phyloP scores from a whole-genome alignment of 2,888 invertebrate genomes.

The Eilema sororculum region DNA sequence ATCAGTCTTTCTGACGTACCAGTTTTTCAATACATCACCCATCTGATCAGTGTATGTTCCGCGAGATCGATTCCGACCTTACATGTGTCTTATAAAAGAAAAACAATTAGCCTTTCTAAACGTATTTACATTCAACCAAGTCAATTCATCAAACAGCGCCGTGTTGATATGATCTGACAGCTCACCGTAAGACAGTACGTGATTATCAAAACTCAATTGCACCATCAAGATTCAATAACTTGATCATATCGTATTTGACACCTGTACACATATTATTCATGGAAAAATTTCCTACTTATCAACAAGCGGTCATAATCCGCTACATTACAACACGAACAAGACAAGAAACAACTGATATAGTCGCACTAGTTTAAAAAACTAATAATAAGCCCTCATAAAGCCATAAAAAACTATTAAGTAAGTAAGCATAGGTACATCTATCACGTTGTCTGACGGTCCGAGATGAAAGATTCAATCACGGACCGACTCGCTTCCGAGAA shows the following conservation, averaged over 20 bases:
- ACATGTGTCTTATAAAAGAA: not conserved
- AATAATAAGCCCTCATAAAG: conserved; percentile 66
- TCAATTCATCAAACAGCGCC: conserved; percentile 8
- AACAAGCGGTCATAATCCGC: conserved; percentile 29
- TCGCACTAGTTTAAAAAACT: conserved; percentile 52
- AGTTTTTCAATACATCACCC: not conserved
- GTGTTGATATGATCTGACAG: conserved; percentile 22
- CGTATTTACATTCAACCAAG: conserved; percentile 6
- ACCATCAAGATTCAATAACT: conserved; percentile 25
- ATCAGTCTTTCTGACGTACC: not conserved
- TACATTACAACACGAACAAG: conserved; percentile 22
- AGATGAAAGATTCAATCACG: conserved; percentile 83
- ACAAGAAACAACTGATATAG: conserved; percentile 19
- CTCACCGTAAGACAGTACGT: conserved; percentile 14
- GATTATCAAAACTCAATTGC: conserved; percentile 25
- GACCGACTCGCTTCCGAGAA: conserved; percentile 76
- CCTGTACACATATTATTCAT: conserved; percentile 5
- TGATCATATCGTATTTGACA: conserved; percentile 16
- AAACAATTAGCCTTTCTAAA: conserved; percentile 10
- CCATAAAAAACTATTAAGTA: conserved; percentile 66
- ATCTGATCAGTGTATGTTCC: not conserved
- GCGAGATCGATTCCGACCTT: not conserved
- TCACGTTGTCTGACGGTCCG: conserved; percentile 62
- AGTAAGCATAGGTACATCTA: conserved; percentile 57
- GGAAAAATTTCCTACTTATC: conserved; percentile 17